A percentile compares a stretch with the other conserved stretches of the same genome.
Evolutionary conservation across 2,797 vertebrate species (phyloP).

Genomic region (Pygocentrus nattereri): DNA sequence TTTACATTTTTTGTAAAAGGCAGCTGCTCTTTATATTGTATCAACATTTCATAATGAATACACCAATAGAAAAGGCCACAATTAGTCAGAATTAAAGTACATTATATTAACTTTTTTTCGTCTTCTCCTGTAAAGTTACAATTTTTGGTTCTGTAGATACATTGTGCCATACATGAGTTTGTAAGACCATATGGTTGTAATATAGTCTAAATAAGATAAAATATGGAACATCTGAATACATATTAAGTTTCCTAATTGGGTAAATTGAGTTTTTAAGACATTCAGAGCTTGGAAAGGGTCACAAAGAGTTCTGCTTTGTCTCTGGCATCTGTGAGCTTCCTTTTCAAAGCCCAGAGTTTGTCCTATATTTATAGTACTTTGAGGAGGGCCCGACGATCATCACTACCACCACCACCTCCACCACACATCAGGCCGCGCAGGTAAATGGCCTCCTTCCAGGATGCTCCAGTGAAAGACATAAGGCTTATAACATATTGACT

Average conservation of each 20-base stretch:
- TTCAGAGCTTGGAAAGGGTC: conserved; percentile 78
- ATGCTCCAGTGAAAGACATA: conserved; percentile 45
- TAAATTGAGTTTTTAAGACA: neutral
- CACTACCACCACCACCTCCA: conserved; percentile 77
- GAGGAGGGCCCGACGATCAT: conserved; percentile 77
- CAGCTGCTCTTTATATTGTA: neutral
- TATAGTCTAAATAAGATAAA: neutral
- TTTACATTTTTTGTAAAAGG: neutral
- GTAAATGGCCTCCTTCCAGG: conserved; percentile 79
- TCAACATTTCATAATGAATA: neutral
- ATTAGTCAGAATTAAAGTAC: neutral
- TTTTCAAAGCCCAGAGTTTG: conserved; percentile 75
- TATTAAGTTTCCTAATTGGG: neutral
- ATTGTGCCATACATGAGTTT: no score
- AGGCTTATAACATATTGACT: conserved; percentile 28
- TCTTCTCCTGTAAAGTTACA: no score
- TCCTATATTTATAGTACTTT: conserved; percentile 86
- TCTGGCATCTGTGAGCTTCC: conserved; percentile 68
- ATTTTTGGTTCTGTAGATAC: no score
- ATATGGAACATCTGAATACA: neutral
- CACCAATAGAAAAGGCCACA: neutral
- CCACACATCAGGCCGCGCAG: conserved; percentile 77
- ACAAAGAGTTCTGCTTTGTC: conserved; percentile 68
- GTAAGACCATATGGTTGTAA: neutral
- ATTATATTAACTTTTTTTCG: neutral